Percentiles rank a stretch among this genome's conserved stretches.
phyloP scores from a whole-genome alignment of 2,888 invertebrate genomes.

The Rotaria sp. region DNA sequence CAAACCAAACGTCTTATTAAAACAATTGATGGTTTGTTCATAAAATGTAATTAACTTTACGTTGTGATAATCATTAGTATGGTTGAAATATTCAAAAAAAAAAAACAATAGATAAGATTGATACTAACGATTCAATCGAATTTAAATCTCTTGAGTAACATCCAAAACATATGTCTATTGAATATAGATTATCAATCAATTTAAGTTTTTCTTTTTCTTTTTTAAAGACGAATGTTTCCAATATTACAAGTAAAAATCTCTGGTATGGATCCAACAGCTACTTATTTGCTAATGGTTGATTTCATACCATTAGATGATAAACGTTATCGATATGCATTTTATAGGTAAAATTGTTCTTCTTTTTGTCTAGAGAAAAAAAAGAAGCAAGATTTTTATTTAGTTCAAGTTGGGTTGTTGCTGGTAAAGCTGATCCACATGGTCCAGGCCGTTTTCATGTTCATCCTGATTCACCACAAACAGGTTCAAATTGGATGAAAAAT shows the following conservation, averaged over 20 bases:
- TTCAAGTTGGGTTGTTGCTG: conserved; percentile 62
- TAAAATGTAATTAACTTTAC: too few relatives aligned
- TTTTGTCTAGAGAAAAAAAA: background rate
- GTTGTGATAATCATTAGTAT: too few relatives aligned
- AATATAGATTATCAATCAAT: background rate
- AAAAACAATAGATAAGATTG: background rate
- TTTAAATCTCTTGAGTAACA: background rate
- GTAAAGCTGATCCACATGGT: conserved; percentile 63
- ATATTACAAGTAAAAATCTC: conserved; percentile 76
- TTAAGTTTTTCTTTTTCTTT: background rate
- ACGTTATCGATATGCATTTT: conserved; percentile 88
- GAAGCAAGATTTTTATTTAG: conserved; percentile 47
- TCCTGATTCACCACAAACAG: conserved; percentile 86
- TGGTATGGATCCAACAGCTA: conserved; percentile 76
- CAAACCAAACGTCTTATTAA: too few relatives aligned
- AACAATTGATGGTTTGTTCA: too few relatives aligned
- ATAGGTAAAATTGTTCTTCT: conserved; percentile 62
- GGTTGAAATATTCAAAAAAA: background rate
- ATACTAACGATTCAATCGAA: background rate
- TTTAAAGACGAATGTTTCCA: conserved; percentile 79
- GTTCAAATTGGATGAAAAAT: conserved; percentile 92
- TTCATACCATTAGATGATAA: conserved; percentile 93
- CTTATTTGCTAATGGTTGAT: conserved; percentile 85
- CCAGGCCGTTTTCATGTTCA: conserved; percentile 91
- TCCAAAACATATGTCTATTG: background rate